Percentiles rank a stretch among this genome's conserved stretches.
phyloP scores from a whole-genome alignment of 2,797 vertebrate genomes.

The Knipowitschia caucasica region DNA sequence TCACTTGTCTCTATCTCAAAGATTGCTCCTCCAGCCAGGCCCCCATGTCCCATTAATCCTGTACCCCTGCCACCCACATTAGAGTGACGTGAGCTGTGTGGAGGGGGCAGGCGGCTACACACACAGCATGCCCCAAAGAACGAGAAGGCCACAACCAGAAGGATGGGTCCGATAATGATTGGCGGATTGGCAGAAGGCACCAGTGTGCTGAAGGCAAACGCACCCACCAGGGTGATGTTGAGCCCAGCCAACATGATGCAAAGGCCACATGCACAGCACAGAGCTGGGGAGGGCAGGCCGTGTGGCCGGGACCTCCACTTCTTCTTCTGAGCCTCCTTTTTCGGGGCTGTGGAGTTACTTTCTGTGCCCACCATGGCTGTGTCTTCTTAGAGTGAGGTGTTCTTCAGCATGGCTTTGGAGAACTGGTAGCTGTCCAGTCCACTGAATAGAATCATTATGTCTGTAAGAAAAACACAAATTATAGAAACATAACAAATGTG shows the following conservation, averaged over 20 bases:
- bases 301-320: constrained; percentile 70
- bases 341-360: constrained; percentile 72
- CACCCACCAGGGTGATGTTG: constrained; percentile 95
- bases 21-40: constrained; percentile 66
- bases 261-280: constrained; percentile 93
- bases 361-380: constrained; percentile 73
- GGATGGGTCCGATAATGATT: constrained; percentile 88
- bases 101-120: constrained; percentile 83
- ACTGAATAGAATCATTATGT: constrained; percentile 30
- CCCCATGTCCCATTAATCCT: constrained; percentile 75
- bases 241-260: constrained; percentile 96
- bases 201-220: constrained; percentile 90
- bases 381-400: constrained; percentile 14
- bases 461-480: constrained; percentile 34
- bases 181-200: constrained; percentile 87
- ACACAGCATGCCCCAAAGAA: constrained; percentile 92
- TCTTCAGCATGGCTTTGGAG: constrained; percentile 36
- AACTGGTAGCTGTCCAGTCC: constrained; percentile 20
- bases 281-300: constrained; percentile 86
- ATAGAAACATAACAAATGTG: constrained; percentile 3
- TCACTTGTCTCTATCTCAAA: constrained; percentile 97
- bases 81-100: constrained; percentile 67
- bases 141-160: constrained; percentile 86
- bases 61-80: constrained; percentile 73
- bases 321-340: constrained; percentile 74